Evolutionary conservation across 92 coral and sea anemone genomes (phyloP), one percentile per base, ranked within the genome.

Genomic region (Blastomussa wellsi): DNA sequence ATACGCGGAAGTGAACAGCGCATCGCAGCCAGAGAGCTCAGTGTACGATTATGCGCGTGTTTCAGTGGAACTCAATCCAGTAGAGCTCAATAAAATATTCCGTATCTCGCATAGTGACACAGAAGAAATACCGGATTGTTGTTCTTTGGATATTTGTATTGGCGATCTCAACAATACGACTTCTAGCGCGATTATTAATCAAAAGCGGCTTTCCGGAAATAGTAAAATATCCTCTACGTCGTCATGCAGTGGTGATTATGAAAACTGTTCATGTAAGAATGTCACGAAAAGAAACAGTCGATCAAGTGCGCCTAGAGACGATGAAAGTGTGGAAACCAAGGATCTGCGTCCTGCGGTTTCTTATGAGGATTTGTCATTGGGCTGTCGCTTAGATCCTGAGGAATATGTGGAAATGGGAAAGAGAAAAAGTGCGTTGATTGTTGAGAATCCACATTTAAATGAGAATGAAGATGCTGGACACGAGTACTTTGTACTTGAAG

Each of bases 351-450:
- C 51, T 4, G 76, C 55, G 35, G 31, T 41, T 2, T 70, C 79
- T 8, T 49, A 55, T 15, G 69, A 71, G 41, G 69, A 82, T 31
- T n/a, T 81, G 1, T 68, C 85, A 14, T 48, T 26, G 16, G 64
- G 57, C 4, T 48, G 76, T 20, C 32, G 55, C n/a, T 5, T 66
- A 33, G 84, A 80, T 29, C 78, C 69, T 9, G 86, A 82, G 38
- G 86, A 82, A 52, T 82, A 82, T 57, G 32, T 22, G 26, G 86
- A 70, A 64, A 82, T 82, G 86, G 86, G 78, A 17, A 70, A 82
- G 55, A 82, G 86, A 16, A 82, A 17, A 2, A 82, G 86, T 15
- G 19, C 51, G n/a, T 8, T 82, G 35, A 37, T 36, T 37, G 32
- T 7, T 9, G 86, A 70, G 24, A 26, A 32, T 26, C 1, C 20